Base-by-base conservation (phyloP, 2,888 invertebrate genomes). In the Melieria crassipennis region DNA sequence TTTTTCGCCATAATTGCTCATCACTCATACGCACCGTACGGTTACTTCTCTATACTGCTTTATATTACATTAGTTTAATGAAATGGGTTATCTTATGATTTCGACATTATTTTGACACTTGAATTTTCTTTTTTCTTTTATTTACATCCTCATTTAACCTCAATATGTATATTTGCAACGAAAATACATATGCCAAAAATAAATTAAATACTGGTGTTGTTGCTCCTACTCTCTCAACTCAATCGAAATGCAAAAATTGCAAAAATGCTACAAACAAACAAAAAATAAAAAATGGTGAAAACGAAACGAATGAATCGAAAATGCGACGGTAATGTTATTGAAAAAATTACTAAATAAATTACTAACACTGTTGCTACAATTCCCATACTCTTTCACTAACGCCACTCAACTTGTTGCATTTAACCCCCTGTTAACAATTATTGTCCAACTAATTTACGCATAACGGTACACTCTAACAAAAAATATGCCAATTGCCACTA, bases 121-220 rank as follows among this genome's bases (percentile, higher is more conserved):
- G 78, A 82, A 79, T 80, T 80, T 80, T 79, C 80, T 79, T 80
- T 81, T 82, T 80, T 81, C 79, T 81, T 76, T 80, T 82, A 79
- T 79, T 77, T 78, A 72, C 73, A 75, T 78, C 74, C 74, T 75
- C 74, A 77, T 77, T 76, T 72, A 77, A 78, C 57, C 56, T 71
- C 62, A 74, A 69, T 9, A 55, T 13, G 30, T 5, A 56, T 52
- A 43, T 67, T 58, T 48, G 66, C 57, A 66, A 66, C 66, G 55
- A 30, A 66, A 48, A 66, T 48, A 65, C 57, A 57, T 45, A 42
- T 55, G 16, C 13, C 16, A 58, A 65, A 10, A 64, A 43, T 56
- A 74, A 66, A 79, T 70, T 72, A 74, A 76, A 78, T 76, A 78
- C 82, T 81, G 84, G 84, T 83, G 83, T 82, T 84, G 83, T 82